Conservation (phyloP, 2,113 vertebrate species). For the Halichoeres trimaculatus region DNA sequence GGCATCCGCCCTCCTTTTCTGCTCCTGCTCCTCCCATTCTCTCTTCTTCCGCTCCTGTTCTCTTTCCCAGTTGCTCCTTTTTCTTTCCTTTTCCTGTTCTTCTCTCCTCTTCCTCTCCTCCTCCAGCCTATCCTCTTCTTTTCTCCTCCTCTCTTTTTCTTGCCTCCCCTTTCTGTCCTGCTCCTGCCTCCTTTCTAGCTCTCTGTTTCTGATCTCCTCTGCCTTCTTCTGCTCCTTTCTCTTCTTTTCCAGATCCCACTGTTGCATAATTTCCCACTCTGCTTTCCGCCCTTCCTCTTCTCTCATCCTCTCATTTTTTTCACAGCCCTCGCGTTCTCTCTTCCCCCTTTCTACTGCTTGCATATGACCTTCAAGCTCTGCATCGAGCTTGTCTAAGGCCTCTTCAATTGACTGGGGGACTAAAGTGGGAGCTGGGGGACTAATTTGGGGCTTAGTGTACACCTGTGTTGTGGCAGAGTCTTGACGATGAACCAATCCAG, state of each 20-base stretch:
- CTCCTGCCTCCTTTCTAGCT: conserved; percentile 50
- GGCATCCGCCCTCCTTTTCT: neutral
- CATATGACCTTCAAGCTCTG: conserved; percentile 83
- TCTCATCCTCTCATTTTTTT: conserved; percentile 31
- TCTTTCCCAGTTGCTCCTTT: conserved; percentile 33
- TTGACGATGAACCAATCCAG: conserved; percentile 30
- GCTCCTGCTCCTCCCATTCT: conserved; percentile 32
- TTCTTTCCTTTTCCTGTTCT: conserved; percentile 46
- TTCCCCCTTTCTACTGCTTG: conserved; percentile 75
- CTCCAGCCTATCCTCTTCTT: conserved; percentile 48
- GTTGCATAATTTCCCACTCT: conserved; percentile 56
- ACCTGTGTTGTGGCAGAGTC: conserved; percentile 13
- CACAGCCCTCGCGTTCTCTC: conserved; percentile 60
- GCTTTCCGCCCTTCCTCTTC: conserved; percentile 52
- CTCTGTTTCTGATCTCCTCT: conserved; percentile 50
- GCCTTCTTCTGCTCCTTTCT: conserved; percentile 50
- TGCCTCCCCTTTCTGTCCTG: conserved; percentile 36
- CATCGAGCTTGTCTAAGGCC: conserved; percentile 83
- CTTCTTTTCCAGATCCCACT: conserved; percentile 57
- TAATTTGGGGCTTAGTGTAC: conserved; percentile 49
- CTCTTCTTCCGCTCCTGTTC: too few species aligned
- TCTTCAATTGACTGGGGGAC: conserved; percentile 79
- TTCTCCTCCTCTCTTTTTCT: conserved; percentile 47
- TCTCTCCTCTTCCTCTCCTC: conserved; percentile 55
- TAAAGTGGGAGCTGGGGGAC: conserved; percentile 33